These are phyloP conservation scores for Bungarus multicinctus DNA, from an alignment of 2,113 vertebrate species.

Conservation along the genomic window DNA sequence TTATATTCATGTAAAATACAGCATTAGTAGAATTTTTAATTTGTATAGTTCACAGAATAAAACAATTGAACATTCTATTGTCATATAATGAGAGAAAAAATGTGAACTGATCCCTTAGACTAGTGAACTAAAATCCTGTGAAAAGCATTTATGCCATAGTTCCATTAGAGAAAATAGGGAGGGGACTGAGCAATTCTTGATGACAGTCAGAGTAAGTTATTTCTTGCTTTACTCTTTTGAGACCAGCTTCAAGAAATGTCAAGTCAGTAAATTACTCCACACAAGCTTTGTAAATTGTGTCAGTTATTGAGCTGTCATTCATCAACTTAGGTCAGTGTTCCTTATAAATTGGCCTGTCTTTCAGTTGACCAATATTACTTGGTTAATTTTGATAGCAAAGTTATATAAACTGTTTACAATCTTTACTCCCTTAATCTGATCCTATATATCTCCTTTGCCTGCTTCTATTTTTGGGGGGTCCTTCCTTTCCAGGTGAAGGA, in stretches of 20 bases:
- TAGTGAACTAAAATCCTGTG: not conserved
- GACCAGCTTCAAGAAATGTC: not conserved
- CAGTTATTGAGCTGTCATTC: not conserved
- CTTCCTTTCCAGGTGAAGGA: not conserved
- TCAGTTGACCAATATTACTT: not conserved
- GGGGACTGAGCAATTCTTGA: not conserved
- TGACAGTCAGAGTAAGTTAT: not conserved
- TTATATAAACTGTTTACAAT: not conserved
- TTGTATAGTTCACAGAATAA: not conserved
- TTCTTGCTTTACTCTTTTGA: not conserved
- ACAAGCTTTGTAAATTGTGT: not conserved
- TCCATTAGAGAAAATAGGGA: not conserved
- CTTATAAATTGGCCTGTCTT: not conserved
- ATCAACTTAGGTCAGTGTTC: not conserved
- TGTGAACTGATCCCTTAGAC: not conserved
- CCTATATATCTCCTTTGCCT: not conserved
- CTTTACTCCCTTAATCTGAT: not conserved
- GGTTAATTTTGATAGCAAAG: not conserved
- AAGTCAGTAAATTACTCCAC: not conserved
- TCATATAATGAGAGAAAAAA: not conserved
- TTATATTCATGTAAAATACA: not conserved
- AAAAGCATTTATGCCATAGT: not conserved
- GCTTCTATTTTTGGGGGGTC: not conserved
- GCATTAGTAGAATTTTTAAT: not conserved
- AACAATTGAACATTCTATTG: not conserved